phyloP scores from a whole-genome alignment of 2,888 invertebrate genomes.

The Diarsia rubi region DNA sequence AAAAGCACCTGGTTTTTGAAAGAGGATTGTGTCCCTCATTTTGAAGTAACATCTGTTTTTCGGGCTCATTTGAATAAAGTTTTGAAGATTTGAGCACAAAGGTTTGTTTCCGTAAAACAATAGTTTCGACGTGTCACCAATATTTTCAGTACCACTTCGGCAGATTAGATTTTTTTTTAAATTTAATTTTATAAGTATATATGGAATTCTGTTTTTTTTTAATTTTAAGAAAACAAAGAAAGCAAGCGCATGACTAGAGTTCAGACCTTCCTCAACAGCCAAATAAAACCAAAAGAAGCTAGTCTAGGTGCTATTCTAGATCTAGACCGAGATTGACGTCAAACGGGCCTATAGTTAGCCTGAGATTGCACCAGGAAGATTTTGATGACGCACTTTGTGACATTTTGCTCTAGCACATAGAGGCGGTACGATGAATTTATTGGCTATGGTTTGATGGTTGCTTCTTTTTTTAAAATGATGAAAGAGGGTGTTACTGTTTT shows the following conservation, averaged over 20 bases:
- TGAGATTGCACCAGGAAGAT: constrained; percentile 68
- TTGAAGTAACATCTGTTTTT: constrained; percentile 32
- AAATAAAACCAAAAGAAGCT: constrained; percentile 45
- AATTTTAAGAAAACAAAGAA: no score
- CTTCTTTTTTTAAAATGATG: constrained; percentile 5
- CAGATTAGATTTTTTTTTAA: no score
- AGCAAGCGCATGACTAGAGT: no score
- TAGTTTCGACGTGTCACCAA: no score
- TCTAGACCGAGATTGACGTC: constrained; percentile 65
- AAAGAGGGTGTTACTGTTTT: not conserved
- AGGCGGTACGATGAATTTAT: constrained; percentile 42
- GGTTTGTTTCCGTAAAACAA: no score
- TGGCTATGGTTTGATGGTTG: constrained; percentile 31
- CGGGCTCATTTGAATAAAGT: not conserved
- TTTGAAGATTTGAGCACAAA: not conserved
- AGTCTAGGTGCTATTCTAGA: constrained; percentile 56
- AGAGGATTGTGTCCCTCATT: constrained; percentile 20
- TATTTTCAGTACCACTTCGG: no score
- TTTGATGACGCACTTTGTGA: constrained; percentile 61
- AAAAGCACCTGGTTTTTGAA: constrained; percentile 57
- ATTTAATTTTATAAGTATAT: no score
- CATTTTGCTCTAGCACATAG: constrained; percentile 58
- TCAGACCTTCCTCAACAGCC: not conserved
- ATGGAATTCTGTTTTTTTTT: no score
- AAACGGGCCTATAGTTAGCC: constrained; percentile 60